phyloP scores from a whole-genome alignment of 2,113 vertebrate species.

The Phrynocephalus versicolor region DNA sequence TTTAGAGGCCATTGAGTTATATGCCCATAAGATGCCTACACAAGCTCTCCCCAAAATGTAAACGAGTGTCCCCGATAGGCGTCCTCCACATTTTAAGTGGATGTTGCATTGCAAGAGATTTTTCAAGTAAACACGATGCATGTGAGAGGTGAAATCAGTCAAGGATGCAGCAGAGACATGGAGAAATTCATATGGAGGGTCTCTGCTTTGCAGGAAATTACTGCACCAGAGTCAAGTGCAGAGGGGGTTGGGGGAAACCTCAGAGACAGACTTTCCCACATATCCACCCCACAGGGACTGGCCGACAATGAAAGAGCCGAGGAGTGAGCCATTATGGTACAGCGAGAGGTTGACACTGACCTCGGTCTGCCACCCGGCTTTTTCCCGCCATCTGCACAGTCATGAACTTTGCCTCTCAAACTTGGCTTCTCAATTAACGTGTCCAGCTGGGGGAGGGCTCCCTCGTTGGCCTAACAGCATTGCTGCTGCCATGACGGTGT shows the following conservation, averaged over 20 bases:
- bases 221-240: conserved; percentile 84
- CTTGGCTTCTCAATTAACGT: conserved; percentile 96
- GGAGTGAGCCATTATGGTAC: conserved; percentile 85
- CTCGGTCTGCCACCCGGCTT: conserved; percentile 82
- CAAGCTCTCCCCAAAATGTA: background rate
- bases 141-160: no score
- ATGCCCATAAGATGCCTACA: background rate
- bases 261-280: conserved; percentile 69
- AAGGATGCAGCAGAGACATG: background rate
- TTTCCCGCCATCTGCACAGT: conserved; percentile 94
- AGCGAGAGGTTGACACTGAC: conserved; percentile 89
- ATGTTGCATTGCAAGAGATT: background rate
- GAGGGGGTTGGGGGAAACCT: background rate
- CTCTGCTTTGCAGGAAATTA: conserved; percentile 66
- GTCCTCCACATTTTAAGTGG: no score
- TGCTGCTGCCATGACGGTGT: conserved; percentile 81
- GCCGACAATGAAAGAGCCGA: conserved; percentile 74
- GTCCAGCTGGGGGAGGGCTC: conserved; percentile 96
- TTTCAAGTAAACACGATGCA: background rate
- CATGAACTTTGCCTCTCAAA: conserved; percentile 93
- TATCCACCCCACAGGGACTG: conserved; percentile 78
- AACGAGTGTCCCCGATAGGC: no score
- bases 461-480: conserved; percentile 90
- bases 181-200: background rate
- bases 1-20: no score